Conservation (phyloP, 2,113 vertebrate species). For the Capreolus pygargus region DNA sequence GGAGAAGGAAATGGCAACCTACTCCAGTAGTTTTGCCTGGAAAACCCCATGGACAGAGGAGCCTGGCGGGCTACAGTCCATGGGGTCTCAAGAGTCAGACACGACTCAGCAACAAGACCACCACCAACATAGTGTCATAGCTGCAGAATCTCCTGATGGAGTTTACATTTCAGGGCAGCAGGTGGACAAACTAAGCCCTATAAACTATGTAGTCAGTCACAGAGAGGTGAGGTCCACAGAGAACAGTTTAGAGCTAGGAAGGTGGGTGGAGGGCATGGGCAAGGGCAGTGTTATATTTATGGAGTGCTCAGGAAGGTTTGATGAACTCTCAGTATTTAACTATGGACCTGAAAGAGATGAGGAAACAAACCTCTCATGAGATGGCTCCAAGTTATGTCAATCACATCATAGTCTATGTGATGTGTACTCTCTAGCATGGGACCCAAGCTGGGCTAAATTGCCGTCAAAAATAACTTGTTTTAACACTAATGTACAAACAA, state of each 20-base stretch:
- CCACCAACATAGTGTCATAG: background rate
- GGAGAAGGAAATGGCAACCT: background rate
- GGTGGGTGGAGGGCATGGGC: accelerated
- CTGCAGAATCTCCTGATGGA: background rate
- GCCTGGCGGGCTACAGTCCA: background rate
- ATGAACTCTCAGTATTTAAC: background rate
- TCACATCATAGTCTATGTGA: background rate
- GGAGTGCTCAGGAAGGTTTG: too few species aligned
- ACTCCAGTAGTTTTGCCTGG: background rate
- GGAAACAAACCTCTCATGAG: background rate
- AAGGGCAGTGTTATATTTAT: background rate
- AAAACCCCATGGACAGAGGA: background rate
- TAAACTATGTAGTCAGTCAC: background rate
- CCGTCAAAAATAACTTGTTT: background rate
- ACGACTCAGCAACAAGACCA: accelerated
- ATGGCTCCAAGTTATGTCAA: background rate
- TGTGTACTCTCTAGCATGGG: background rate
- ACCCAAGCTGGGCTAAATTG: background rate
- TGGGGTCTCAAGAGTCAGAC: background rate
- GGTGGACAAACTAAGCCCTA: background rate
- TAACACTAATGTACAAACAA: background rate
- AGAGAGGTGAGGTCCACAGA: too few species aligned
- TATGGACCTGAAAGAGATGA: background rate
- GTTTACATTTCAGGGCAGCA: background rate
- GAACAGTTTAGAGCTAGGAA: background rate